Percentiles rank a stretch among this genome's conserved stretches.
phyloP scores from a whole-genome alignment of 2,797 vertebrate species.

The Mustela erminea region DNA sequence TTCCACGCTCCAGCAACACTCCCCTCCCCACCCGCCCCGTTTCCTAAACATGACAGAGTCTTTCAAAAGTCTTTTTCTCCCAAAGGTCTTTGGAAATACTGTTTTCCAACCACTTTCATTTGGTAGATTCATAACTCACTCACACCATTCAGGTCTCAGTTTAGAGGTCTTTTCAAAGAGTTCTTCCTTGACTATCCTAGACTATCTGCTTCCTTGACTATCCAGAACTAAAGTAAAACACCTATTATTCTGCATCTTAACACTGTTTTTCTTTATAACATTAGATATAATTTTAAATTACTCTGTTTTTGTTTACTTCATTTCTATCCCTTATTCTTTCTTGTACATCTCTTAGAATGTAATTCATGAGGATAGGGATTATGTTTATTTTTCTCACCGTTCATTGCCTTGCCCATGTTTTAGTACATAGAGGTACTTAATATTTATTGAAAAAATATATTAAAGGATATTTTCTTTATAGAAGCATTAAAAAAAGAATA shows the following conservation, averaged over 20 bases:
- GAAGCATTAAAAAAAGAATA: not conserved
- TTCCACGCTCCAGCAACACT: not conserved
- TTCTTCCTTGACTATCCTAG: not conserved
- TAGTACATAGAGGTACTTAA: not conserved
- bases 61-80: not conserved
- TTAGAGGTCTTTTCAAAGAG: not conserved
- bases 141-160: not conserved
- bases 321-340: not conserved
- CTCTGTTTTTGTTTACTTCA: not conserved
- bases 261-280: not conserved
- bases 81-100: not conserved
- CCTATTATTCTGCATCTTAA: not conserved
- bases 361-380: not conserved
- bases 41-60: not conserved
- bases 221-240: not conserved
- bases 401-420: not conserved
- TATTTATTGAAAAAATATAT: not conserved
- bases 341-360: not conserved
- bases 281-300: not conserved
- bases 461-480: not conserved
- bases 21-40: accelerated
- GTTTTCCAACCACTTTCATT: not conserved
- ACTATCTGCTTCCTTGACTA: not conserved
- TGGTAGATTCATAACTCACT: not conserved
- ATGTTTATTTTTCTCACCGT: not conserved